phyloP scores from a whole-genome alignment of 2,797 vertebrate genomes.

The Tadarida brasiliensis region DNA sequence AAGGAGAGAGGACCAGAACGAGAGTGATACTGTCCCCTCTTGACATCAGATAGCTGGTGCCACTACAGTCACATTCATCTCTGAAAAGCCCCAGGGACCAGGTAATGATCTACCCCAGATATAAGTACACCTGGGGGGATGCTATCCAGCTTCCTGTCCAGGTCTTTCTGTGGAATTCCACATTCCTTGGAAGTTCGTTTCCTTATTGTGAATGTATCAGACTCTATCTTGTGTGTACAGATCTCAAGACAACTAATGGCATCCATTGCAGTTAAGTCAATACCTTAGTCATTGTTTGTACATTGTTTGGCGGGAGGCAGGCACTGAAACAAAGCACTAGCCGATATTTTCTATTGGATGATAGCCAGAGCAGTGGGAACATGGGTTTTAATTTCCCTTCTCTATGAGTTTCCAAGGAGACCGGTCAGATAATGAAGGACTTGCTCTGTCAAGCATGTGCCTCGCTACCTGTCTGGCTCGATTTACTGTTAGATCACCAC shows the following conservation, averaged over 20 bases:
- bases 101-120: neutral
- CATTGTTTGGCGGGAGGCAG: neutral
- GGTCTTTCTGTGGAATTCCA: neutral
- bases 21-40: neutral
- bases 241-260: neutral
- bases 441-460: neutral
- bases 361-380: neutral
- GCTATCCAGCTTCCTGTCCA: neutral
- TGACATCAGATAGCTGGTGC: neutral
- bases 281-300: neutral
- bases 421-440: neutral
- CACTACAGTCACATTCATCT: neutral
- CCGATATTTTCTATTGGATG: neutral
- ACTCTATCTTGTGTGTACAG: neutral
- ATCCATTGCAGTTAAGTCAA: neutral
- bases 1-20: no score
- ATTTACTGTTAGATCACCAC: neutral
- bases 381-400: slow-evolving; percentile 28
- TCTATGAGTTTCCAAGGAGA: slow-evolving; percentile 64
- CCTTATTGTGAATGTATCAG: neutral
- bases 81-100: neutral
- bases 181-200: no score
- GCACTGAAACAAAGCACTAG: neutral
- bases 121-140: no score
- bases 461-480: neutral